These are phyloP conservation scores for Elaeidobius kamerunicus DNA, from an alignment of 2,888 invertebrate species.

Conservation along the genomic window DNA sequence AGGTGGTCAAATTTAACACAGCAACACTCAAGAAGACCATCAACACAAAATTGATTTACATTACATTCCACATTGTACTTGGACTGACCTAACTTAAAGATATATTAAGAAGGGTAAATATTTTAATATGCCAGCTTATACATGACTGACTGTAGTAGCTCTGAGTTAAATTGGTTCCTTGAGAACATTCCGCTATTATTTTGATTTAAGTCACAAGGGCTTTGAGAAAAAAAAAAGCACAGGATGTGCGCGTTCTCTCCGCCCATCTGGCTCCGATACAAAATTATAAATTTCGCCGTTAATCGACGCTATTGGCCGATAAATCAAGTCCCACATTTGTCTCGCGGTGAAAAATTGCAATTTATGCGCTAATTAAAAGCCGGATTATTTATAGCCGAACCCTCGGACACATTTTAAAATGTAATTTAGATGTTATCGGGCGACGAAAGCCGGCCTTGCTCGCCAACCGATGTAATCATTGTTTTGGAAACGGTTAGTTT, in stretches of 20 bases:
- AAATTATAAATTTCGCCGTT: slow-evolving; percentile 23
- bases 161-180: no score
- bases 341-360: slow-evolving; percentile 28
- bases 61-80: no score
- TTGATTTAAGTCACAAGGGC: no score
- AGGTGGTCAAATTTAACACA: no score
- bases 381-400: slow-evolving; percentile 26
- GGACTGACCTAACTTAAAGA: no score
- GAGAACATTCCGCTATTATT: no score
- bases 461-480: no score
- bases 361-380: slow-evolving; percentile 31
- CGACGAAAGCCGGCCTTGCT: slow-evolving; percentile 28
- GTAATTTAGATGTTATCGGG: slow-evolving; percentile 31
- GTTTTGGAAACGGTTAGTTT: no score
- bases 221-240: not conserved
- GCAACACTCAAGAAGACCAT: no score
- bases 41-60: no score
- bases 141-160: no score
- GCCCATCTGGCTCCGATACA: slow-evolving; percentile 6
- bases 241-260: slow-evolving; percentile 5
- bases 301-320: slow-evolving; percentile 18
- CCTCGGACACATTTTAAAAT: slow-evolving; percentile 28
- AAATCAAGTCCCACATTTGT: slow-evolving; percentile 31
- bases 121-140: no score
- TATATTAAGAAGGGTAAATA: not conserved